Percentiles rank a stretch among this genome's conserved stretches.
These are phyloP conservation scores for Hydractinia echinata DNA, from an alignment of 30 jellyfish, hydroid and myxozoan species.

Conservation along the genomic window DNA sequence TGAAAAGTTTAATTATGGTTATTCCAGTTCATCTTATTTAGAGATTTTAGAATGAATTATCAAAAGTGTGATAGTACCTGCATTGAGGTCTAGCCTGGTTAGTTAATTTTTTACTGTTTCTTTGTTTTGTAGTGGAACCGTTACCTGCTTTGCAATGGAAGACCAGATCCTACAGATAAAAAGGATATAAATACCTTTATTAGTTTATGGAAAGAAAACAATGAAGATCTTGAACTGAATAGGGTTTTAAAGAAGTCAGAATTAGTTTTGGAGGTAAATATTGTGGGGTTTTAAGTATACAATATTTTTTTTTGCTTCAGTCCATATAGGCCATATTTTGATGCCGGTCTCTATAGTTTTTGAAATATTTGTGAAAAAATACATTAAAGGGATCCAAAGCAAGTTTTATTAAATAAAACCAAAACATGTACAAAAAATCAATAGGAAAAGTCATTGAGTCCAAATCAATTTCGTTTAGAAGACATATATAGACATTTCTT, in stretches of 20 bases:
- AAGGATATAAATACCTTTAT: constrained; percentile 77
- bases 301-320: background rate
- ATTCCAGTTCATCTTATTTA: too few relatives aligned
- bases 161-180: constrained; percentile 77
- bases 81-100: background rate
- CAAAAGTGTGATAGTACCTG: too few relatives aligned
- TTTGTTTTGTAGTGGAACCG: constrained; percentile 74
- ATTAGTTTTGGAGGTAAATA: constrained; percentile 60
- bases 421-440: too few relatives aligned
- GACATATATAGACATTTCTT: too few relatives aligned
- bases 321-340: background rate
- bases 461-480: too few relatives aligned
- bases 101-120: background rate
- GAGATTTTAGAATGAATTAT: too few relatives aligned
- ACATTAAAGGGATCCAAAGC: too few relatives aligned
- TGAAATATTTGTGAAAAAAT: too few relatives aligned
- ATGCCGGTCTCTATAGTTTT: too few relatives aligned
- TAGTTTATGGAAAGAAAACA: constrained; percentile 64
- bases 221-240: constrained; percentile 28
- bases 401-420: too few relatives aligned
- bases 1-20: too few relatives aligned
- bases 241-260: constrained; percentile 65
- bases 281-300: background rate
- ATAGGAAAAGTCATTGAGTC: too few relatives aligned
- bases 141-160: constrained; percentile 83